Percentiles rank a stretch among this genome's conserved stretches.
Evolutionary conservation across 2,797 vertebrate species (phyloP).

Genomic region (Bryconaethiops microstoma): DNA sequence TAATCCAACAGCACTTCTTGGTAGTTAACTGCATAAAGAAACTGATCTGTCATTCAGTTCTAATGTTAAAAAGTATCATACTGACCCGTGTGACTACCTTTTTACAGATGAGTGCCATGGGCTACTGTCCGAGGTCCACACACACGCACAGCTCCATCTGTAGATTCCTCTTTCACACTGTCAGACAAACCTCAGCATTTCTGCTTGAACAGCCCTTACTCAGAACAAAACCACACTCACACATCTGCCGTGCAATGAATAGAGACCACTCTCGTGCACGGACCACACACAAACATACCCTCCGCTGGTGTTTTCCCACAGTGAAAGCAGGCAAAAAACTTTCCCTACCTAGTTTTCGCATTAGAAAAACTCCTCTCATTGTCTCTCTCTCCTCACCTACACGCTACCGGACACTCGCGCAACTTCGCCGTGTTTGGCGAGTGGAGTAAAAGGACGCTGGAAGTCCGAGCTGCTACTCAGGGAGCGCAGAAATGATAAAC

Average conservation of each 20-base stretch:
- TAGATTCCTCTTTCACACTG: conserved; percentile 77
- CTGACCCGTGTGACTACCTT: not conserved
- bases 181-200: conserved; percentile 67
- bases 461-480: not conserved
- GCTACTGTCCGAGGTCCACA: not conserved
- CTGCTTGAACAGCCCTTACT: not conserved
- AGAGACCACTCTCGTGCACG: conserved; percentile 51
- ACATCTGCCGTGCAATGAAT: conserved; percentile 55
- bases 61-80: not conserved
- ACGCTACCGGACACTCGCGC: not conserved
- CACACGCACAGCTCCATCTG: conserved; percentile 68
- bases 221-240: conserved; percentile 4
- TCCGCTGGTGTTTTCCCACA: not conserved
- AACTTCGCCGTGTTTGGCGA: no score
- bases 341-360: not conserved
- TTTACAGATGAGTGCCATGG: not conserved
- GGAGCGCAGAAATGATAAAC: not conserved
- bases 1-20: not conserved
- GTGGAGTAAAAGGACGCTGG: not conserved
- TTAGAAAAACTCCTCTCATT: not conserved
- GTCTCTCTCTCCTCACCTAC: not conserved
- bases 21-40: no score
- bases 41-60: no score
- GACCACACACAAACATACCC: conserved; percentile 27
- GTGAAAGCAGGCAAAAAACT: not conserved